phyloP scores from a whole-genome alignment of 1,140 invertebrate species.

The Ditylenchus dipsaci region DNA sequence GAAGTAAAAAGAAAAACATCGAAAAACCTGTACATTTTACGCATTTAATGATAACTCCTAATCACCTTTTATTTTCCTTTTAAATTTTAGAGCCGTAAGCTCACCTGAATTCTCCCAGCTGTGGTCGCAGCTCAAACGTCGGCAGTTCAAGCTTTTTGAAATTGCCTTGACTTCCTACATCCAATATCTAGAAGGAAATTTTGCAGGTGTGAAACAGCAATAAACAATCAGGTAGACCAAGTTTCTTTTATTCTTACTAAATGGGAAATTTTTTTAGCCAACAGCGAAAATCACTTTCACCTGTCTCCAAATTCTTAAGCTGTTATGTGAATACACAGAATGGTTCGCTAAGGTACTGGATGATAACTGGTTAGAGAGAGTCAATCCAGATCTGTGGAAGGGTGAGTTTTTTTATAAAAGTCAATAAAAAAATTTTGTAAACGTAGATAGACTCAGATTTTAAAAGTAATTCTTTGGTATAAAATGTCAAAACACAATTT shows the following conservation, averaged over 20 bases:
- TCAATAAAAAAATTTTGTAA: too few relatives aligned
- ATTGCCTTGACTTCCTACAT: slow-evolving; percentile 23
- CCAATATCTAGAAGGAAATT: not conserved
- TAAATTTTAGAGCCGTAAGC: slow-evolving; percentile 16
- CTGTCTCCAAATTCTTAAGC: not conserved
- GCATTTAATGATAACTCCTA: too few relatives aligned
- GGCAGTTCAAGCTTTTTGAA: slow-evolving; percentile 31
- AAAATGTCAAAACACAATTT: too few relatives aligned
- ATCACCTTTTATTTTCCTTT: too few relatives aligned
- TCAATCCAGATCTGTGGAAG: slow-evolving; percentile 21
- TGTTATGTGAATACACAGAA: slow-evolving; percentile 7
- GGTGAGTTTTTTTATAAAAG: slow-evolving; percentile 15
- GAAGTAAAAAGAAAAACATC: too few relatives aligned
- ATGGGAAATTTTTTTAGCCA: not conserved
- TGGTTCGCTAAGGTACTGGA: slow-evolving; percentile 22
- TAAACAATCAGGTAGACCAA: not conserved
- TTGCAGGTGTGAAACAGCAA: not conserved
- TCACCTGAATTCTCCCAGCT: slow-evolving; percentile 11
- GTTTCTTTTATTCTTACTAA: not conserved
- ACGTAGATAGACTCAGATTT: too few relatives aligned
- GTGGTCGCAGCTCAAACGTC: slow-evolving; percentile 23
- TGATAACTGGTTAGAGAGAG: slow-evolving; percentile 25
- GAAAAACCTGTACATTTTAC: too few relatives aligned
- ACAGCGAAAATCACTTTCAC: too few relatives aligned
- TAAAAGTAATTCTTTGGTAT: too few relatives aligned